Base-by-base conservation (phyloP, 2,113 vertebrate species). In the Anser cygnoides region DNA sequence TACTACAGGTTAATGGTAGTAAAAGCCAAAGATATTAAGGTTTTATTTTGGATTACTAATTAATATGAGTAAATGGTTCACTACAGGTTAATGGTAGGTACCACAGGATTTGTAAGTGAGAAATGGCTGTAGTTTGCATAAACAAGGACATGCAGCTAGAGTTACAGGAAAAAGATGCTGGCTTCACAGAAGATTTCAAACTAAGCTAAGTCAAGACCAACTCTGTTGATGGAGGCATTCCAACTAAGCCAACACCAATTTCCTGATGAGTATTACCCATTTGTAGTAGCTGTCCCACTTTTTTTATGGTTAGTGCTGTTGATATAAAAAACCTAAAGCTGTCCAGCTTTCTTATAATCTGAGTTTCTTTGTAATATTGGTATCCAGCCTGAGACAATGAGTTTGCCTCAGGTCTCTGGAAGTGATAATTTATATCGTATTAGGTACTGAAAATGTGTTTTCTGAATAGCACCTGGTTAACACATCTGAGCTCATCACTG, bases 401-500 rank as follows among this genome's bases (percentile, higher is more conserved):
- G 46, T 55, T 80, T 90, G 37, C 68, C 50, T 66, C 35, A 71
- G 37, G 61, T 70, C 37, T 41, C 65, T 74, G 78, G 29, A 77
- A 91, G 55, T 83, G 74, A 63, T 84, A 59, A 92, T 88, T 94
- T 86, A 33, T 80, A 22, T 73, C 0, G 0, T 63, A 75, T 63
- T 90, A 59, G 33, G 17, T 61, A 54, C 58, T 79, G 70, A 78
- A 87, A 94, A 78, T 76, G 6, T 54, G 44, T 81, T 75, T 21
- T 75, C 70, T 15, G 35, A 62, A 66, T 73, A 68, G 76, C 77
- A 94, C 62, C 74, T 62, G 68, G 67, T 96, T 92, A 87, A 73
- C 83, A 65, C 70, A 54, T 78, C 92, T 83, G 54, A 83, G 57
- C 66, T 89, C 89, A 80, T 92, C 90, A 72, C 55, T 26, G 46